Percentiles rank a stretch among this genome's conserved stretches.
Conservation (phyloP, 2,113 vertebrate species). For the Brachyistius frenatus region DNA sequence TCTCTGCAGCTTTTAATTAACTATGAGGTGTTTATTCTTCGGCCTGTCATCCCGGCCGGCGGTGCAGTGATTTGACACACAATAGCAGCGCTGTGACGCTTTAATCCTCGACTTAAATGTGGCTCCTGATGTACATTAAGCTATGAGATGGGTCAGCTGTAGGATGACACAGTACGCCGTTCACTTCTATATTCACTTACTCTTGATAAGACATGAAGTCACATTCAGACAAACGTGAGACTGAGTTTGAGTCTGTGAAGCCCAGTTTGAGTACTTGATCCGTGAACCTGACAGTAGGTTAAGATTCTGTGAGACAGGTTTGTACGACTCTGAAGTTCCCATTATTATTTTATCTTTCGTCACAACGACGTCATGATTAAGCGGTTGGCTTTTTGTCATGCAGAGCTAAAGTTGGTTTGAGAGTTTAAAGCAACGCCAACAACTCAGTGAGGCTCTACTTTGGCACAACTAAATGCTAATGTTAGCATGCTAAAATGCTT, state of each 20-base stretch:
- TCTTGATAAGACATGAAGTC: neutral
- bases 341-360: neutral
- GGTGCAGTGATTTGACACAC: constrained; percentile 19
- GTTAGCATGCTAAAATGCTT: neutral
- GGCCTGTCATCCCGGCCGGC: constrained; percentile 39
- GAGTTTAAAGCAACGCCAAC: too few relatives aligned
- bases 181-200: neutral
- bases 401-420: neutral
- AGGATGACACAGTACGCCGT: neutral
- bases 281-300: constrained; percentile 3
- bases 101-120: constrained; percentile 61
- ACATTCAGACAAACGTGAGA: neutral
- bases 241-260: neutral
- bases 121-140: constrained; percentile 40
- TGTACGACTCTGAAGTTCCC: neutral
- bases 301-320: neutral
- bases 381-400: neutral
- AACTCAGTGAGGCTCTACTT: too few relatives aligned
- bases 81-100: constrained; percentile 46
- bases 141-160: constrained; percentile 13
- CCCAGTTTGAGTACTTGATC: neutral
- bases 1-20: constrained; percentile 64
- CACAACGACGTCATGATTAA: neutral
- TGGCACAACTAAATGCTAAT: neutral
- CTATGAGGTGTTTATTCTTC: constrained; percentile 49